Conservation (phyloP, 2,888 invertebrate genomes). For the Caradrina clavipalpis region DNA sequence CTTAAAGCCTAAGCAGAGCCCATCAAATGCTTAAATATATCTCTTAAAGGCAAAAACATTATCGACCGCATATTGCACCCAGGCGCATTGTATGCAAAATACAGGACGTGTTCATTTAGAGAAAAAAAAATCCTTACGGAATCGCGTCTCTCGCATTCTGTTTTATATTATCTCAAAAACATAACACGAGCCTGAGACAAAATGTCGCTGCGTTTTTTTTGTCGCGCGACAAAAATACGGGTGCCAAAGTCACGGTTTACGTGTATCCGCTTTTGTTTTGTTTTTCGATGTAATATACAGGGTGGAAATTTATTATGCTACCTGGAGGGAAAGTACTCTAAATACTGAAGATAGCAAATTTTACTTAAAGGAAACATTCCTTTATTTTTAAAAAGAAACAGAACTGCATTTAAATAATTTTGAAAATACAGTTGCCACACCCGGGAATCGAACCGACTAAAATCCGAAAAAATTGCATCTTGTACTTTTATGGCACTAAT, state of each 20-base stretch:
- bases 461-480: no score
- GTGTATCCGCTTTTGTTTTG: conserved; percentile 58
- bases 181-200: conserved; percentile 73
- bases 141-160: conserved; percentile 76
- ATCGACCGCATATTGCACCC: conserved; percentile 86
- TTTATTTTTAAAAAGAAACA: no score
- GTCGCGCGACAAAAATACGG: conserved; percentile 68
- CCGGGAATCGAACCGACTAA: no score
- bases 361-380: no score
- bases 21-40: conserved; percentile 64
- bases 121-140: conserved; percentile 71
- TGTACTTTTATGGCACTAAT: no score
- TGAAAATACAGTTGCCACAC: no score
- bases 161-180: conserved; percentile 82
- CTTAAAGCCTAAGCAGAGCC: conserved; percentile 45
- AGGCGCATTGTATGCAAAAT: conserved; percentile 88
- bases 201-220: conserved; percentile 71
- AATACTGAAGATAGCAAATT: no score
- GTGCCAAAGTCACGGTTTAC: conserved; percentile 71
- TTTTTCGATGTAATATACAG: conserved; percentile 50
- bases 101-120: conserved; percentile 85
- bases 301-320: no score
- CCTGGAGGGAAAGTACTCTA: no score
- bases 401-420: no score
- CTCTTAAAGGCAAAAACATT: conserved; percentile 71